Evolutionary conservation across 2,113 vertebrate genomes (phyloP).

Genomic region (Uria lomvia): DNA sequence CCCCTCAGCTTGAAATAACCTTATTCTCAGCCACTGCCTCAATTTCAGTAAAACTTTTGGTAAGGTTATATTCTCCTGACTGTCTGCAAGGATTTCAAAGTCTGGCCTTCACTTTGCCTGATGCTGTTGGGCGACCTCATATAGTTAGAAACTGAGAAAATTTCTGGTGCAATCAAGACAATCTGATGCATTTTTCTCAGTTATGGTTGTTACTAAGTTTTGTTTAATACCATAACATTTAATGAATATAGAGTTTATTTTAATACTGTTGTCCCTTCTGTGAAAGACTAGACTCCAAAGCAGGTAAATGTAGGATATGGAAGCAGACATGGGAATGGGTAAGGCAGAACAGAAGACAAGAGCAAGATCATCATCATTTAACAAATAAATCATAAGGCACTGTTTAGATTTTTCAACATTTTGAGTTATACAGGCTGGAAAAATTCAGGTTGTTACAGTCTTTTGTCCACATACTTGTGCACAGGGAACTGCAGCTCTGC

Average conservation of each 20-base stretch:
- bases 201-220: background rate
- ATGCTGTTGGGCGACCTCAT: background rate
- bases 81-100: background rate
- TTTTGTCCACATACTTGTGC: background rate
- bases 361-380: accelerated
- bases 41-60: background rate
- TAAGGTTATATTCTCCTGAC: background rate
- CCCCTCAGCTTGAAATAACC: background rate
- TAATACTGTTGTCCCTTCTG: background rate
- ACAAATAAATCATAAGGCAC: background rate
- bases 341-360: background rate
- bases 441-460: accelerated
- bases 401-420: background rate
- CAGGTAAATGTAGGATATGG: background rate
- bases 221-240: background rate
- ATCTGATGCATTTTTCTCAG: background rate
- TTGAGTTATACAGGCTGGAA: background rate
- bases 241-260: background rate
- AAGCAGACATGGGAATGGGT: background rate
- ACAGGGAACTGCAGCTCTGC: background rate
- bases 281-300: background rate
- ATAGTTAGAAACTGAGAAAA: background rate
- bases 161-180: background rate
- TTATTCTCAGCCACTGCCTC: background rate
- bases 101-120: background rate